phyloP scores from a whole-genome alignment of 2,888 invertebrate genomes.

The Heterodera filipjevi region DNA sequence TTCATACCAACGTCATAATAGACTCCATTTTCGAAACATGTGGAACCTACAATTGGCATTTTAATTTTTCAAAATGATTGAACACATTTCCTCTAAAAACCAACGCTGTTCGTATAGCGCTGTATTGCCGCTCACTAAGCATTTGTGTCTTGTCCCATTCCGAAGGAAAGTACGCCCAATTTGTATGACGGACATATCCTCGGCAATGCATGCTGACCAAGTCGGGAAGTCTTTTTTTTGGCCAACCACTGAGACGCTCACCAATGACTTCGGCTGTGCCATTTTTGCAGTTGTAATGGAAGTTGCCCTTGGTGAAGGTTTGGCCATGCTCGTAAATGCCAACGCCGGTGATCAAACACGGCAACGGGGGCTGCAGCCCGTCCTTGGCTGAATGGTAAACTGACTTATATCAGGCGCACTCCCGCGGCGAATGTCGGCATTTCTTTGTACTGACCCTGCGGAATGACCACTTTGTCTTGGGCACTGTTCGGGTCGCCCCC shows the following conservation, averaged over 20 bases:
- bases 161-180: slow-evolving; percentile 24
- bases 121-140: slow-evolving; percentile 55
- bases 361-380: slow-evolving; percentile 57
- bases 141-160: slow-evolving; percentile 57
- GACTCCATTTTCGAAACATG: slow-evolving; percentile 62
- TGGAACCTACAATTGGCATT: slow-evolving; percentile 48
- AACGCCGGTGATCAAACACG: slow-evolving; percentile 56
- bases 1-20: slow-evolving; percentile 59
- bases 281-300: slow-evolving; percentile 62
- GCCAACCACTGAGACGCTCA: slow-evolving; percentile 27
- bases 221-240: not conserved
- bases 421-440: too few species aligned
- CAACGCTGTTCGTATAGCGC: slow-evolving; percentile 62
- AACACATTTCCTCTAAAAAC: not conserved
- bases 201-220: slow-evolving; percentile 59
- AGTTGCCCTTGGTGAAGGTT: slow-evolving; percentile 62
- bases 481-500: slow-evolving; percentile 48
- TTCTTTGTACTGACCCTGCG: slow-evolving; percentile 47
- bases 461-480: slow-evolving; percentile 56
- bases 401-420: too few species aligned
- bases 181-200: slow-evolving; percentile 61
- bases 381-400: slow-evolving; percentile 45
- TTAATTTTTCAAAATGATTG: not conserved
- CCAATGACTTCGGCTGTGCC: slow-evolving; percentile 64
- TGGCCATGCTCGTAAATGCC: slow-evolving; percentile 62